Evolutionary conservation across 2,113 vertebrate species (phyloP), one percentile per base, ranked within the genome.

Genomic region (Propithecus coquereli): DNA sequence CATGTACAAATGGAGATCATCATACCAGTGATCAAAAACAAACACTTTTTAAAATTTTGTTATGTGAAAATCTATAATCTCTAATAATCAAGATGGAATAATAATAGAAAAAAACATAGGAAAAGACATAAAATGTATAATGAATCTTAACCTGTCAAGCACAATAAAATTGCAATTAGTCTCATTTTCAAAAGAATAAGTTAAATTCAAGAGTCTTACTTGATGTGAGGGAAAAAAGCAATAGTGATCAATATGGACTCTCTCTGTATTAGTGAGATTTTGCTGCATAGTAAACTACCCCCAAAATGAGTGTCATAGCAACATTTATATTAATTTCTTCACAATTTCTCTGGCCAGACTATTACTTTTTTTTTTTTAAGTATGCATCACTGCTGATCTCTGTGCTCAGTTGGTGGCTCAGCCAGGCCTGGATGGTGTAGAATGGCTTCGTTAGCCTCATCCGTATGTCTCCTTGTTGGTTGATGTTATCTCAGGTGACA

Each of bases 351-450:
- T 84, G 8, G 27, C 6, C 37, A 83, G 40, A 37, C 23, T 70
- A 23, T 32, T 6, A 34, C 3, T 2, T 73, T 90, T 65, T 87
- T 77, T 34, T 73, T 86, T 65, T 87, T 71, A 27, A 4, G 3
- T 32, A 23, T 92, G 30, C 37, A 59, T 2, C 22, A 23, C 65
- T 71, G 1, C 5, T 76, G 9, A n/a, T 57, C 10, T 86, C 50
- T 73, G 0, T 80, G 25, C 5, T 79, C 12, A 43, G 4, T 2
- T 25, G 8, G 11, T 50, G 32, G 32, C 8, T 92, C 6, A 34
- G 8, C 4, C 2, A 37, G 37, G 20, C 4, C 10, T 54, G 22
- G 9, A 22, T 17, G 1, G 47, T 54, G 1, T 7, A 34, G 20
- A 85, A 57, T 17, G 43, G 8, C 4, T 17, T 61, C 43, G 32